Conservation (phyloP, 2,113 vertebrate genomes). For the Pheucticus melanocephalus region DNA sequence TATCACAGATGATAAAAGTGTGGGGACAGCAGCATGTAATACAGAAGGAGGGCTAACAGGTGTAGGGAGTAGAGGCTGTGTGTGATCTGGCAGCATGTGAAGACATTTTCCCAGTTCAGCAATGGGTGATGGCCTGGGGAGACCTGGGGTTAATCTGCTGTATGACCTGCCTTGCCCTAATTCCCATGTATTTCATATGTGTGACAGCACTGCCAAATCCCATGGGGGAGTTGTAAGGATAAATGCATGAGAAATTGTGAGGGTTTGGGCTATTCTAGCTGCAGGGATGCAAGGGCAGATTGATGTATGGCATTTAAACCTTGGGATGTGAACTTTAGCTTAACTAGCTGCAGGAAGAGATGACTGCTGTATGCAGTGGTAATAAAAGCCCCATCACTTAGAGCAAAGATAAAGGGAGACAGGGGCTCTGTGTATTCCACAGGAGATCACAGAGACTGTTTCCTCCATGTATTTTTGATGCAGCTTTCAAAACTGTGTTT, state of each 20-base stretch:
- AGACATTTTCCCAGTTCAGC: not conserved
- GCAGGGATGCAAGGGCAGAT: not conserved
- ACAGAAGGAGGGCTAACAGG: not conserved
- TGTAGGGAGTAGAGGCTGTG: not conserved
- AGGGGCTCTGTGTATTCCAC: not conserved
- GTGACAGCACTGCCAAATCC: not conserved
- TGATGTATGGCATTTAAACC: not conserved
- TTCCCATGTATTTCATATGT: accelerated
- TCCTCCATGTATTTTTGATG: not conserved
- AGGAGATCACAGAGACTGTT: not conserved
- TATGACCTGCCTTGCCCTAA: not conserved
- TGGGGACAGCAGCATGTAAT: not conserved
- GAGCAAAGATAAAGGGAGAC: not conserved
- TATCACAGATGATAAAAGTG: accelerated
- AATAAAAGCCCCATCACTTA: not conserved
- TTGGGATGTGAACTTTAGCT: not conserved
- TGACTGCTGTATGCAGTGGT: not conserved
- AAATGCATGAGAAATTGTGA: not conserved
- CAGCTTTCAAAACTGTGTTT: not conserved
- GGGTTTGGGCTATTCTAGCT: not conserved
- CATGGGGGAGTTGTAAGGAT: not conserved
- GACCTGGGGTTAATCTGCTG: not conserved
- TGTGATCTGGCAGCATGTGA: not conserved
- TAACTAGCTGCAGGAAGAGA: not conserved
- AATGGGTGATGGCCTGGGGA: not conserved